Conservation (phyloP, 2,888 invertebrate genomes). For the Epinotia brunnichana region DNA sequence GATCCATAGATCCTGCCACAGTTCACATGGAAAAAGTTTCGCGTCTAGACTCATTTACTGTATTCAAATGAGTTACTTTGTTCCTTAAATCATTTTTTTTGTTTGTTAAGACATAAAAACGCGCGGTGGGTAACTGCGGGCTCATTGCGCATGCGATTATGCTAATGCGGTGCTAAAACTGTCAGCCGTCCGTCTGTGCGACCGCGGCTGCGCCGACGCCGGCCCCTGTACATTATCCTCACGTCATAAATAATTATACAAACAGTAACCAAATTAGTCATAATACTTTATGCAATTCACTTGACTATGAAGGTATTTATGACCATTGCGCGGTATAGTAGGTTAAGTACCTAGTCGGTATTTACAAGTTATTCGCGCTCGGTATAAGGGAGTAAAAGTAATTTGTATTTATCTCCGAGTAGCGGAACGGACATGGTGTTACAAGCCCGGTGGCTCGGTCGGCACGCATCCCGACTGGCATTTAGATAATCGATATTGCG, state of each 20-base stretch:
- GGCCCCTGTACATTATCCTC: background rate
- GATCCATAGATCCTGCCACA: conserved; percentile 38
- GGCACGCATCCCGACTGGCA: conserved; percentile 29
- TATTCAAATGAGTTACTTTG: conserved; percentile 36
- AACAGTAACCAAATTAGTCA: background rate
- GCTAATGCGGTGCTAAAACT: conserved; percentile 40
- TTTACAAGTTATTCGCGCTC: conserved; percentile 10
- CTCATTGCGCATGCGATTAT: conserved; percentile 40
- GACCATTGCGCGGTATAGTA: conserved; percentile 1
- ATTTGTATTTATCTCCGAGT: conserved; percentile 27
- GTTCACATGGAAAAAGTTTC: conserved; percentile 22
- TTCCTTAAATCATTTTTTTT: conserved; percentile 42
- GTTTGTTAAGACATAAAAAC: conserved; percentile 29
- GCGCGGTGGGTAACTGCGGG: conserved; percentile 27
- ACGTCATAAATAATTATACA: background rate
- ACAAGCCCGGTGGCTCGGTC: conserved; percentile 27
- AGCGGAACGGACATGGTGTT: conserved; percentile 30
- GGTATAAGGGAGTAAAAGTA: conserved; percentile 12
- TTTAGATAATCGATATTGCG: conserved; percentile 31
- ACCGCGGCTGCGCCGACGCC: background rate
- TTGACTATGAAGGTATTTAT: background rate
- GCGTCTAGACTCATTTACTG: conserved; percentile 37
- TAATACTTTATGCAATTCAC: background rate
- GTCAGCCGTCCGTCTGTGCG: conserved; percentile 32
- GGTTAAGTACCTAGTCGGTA: background rate